Conservation (phyloP, 2,888 invertebrate species). For the Hirtodrosophila alboralis region DNA sequence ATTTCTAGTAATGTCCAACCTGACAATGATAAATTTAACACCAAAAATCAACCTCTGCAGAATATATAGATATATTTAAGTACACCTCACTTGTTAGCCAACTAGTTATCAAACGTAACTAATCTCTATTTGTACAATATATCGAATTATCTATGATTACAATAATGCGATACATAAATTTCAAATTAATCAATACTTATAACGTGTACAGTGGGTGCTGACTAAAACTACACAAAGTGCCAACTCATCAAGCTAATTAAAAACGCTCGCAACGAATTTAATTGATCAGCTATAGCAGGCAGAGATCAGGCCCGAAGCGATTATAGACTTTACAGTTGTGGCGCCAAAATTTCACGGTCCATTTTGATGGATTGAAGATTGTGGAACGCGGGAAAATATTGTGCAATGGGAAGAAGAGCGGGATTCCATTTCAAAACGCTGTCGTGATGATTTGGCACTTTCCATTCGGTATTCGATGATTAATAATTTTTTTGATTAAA, state of each 20-base stretch:
- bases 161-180: conserved; percentile 9
- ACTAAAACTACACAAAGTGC: conserved; percentile 65
- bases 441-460: conserved; percentile 67
- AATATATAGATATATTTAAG: too few species aligned
- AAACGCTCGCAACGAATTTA: conserved; percentile 83
- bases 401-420: conserved; percentile 15
- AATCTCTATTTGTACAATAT: too few species aligned
- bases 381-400: conserved; percentile 25
- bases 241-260: conserved; percentile 82
- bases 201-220: conserved; percentile 44
- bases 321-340: conserved; percentile 58
- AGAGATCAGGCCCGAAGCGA: conserved; percentile 42
- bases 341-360: conserved; percentile 73
- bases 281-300: conserved; percentile 79
- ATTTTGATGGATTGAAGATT: conserved; percentile 58
- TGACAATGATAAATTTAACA: too few species aligned
- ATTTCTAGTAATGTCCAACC: too few species aligned
- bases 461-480: conserved; percentile 52
- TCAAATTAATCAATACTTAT: not conserved
- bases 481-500: conserved; percentile 57
- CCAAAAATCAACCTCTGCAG: too few species aligned
- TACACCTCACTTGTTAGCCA: not conserved
- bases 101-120: not conserved
- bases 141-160: too few species aligned
- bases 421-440: conserved; percentile 48